phyloP scores from a whole-genome alignment of 2,888 invertebrate genomes.

The Oxytorus armatus region DNA sequence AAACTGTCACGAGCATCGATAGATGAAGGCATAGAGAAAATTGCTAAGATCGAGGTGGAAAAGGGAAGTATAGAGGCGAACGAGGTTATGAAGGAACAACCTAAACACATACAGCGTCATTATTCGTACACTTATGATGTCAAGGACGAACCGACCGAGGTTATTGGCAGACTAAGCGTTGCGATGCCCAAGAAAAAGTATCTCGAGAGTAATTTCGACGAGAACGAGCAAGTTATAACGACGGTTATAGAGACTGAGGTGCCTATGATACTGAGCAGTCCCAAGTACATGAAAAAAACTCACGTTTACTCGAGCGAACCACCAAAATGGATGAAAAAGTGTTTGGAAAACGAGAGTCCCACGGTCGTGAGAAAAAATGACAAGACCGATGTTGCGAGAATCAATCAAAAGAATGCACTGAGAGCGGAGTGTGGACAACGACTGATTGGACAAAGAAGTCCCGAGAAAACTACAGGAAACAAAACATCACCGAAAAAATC shows the following conservation, averaged over 20 bases:
- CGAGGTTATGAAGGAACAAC: slow-evolving; percentile 53
- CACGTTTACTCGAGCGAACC: slow-evolving; percentile 78
- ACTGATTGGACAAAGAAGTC: slow-evolving; percentile 51
- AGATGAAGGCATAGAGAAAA: slow-evolving; percentile 67
- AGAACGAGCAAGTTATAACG: slow-evolving; percentile 81
- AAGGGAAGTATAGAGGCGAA: slow-evolving; percentile 58
- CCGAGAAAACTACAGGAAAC: slow-evolving; percentile 69
- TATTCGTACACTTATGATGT: slow-evolving; percentile 82
- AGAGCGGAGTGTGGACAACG: slow-evolving; percentile 51
- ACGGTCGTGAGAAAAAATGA: slow-evolving; percentile 65
- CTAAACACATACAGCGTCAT: slow-evolving; percentile 80
- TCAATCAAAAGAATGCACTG: slow-evolving; percentile 59
- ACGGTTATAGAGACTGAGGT: slow-evolving; percentile 81
- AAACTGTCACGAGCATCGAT: slow-evolving; percentile 44
- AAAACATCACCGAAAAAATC: slow-evolving; percentile 73
- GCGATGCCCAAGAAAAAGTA: slow-evolving; percentile 78
- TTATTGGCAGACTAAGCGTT: slow-evolving; percentile 74
- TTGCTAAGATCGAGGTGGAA: slow-evolving; percentile 66
- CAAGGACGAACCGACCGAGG: slow-evolving; percentile 69
- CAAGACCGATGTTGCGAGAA: slow-evolving; percentile 52
- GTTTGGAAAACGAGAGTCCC: slow-evolving; percentile 74
- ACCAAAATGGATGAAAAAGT: slow-evolving; percentile 81
- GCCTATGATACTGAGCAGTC: slow-evolving; percentile 78
- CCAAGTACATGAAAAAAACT: slow-evolving; percentile 78
- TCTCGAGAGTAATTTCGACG: slow-evolving; percentile 81